Evolutionary conservation across 23 tunicate genomes (phyloP).

Genomic region (Phallusia fumigata): DNA sequence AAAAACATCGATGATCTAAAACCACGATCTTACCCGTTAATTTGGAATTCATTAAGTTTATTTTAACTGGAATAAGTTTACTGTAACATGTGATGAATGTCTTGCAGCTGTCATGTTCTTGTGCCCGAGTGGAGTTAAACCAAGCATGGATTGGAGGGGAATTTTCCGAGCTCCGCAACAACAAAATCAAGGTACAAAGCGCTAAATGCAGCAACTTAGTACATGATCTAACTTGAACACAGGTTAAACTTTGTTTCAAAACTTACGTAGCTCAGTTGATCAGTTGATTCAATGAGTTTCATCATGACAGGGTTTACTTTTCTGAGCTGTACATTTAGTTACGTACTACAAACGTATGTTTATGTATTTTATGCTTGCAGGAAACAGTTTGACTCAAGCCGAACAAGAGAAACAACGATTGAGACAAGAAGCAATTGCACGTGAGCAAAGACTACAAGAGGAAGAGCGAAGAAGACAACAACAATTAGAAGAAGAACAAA

Average conservation of each 20-base stretch:
- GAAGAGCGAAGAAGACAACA: conserved; percentile 51
- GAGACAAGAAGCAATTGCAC: conserved; percentile 50
- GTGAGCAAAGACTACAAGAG: conserved; percentile 53
- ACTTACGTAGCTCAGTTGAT: not conserved
- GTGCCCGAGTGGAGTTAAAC: conserved; percentile 55
- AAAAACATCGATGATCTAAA: too few species aligned
- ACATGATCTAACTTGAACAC: too few species aligned
- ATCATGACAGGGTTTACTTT: too few species aligned
- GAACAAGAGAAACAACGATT: conserved; percentile 39
- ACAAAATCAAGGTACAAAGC: conserved; percentile 18
- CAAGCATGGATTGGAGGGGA: conserved; percentile 64
- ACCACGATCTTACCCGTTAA: too few species aligned
- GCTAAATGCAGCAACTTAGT: too few species aligned
- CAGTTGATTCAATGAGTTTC: conserved; percentile 2
- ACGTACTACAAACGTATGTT: not conserved
- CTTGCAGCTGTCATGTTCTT: conserved; percentile 57
- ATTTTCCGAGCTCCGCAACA: conserved; percentile 30
- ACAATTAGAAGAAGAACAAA: conserved; percentile 51
- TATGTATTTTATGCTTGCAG: not conserved
- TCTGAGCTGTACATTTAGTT: too few species aligned
- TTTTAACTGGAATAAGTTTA: too few species aligned
- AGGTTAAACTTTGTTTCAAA: conserved; percentile 4
- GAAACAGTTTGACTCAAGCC: not conserved
- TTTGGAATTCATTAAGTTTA: too few species aligned
- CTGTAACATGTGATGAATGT: not conserved